phyloP scores from a whole-genome alignment of 1,140 invertebrate species.

The Meloidogyne exigua region DNA sequence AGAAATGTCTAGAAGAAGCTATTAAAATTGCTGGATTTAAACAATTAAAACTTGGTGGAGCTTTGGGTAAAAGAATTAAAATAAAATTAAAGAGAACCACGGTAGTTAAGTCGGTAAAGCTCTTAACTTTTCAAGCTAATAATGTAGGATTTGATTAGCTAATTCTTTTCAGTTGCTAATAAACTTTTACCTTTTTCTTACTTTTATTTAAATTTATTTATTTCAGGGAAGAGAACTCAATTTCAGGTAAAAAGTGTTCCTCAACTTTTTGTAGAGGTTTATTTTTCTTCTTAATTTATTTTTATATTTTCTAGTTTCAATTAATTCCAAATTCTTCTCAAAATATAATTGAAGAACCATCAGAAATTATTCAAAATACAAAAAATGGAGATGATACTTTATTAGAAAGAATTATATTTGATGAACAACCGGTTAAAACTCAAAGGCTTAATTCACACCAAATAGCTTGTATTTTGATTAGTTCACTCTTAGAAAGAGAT shows the following conservation, averaged over 20 bases:
- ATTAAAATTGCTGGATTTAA: constrained; percentile 21
- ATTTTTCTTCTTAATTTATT: constrained; percentile 10
- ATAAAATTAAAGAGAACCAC: too few relatives aligned
- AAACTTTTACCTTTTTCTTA: neutral
- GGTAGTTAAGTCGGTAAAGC: neutral
- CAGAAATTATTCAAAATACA: constrained; percentile 26
- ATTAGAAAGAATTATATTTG: constrained; percentile 24
- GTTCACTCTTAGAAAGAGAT: constrained; percentile 2
- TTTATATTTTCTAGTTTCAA: neutral
- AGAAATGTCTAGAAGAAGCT: constrained; percentile 20
- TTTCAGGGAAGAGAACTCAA: constrained; percentile 27
- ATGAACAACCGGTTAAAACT: neutral
- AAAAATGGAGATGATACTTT: constrained; percentile 33
- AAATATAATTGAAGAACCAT: neutral
- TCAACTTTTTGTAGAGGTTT: constrained; percentile 28
- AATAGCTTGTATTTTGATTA: constrained; percentile 17
- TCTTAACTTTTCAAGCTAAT: too few relatives aligned
- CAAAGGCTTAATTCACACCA: neutral
- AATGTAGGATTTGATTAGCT: too few relatives aligned
- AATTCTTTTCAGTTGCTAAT: too few relatives aligned
- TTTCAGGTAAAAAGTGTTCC: constrained; percentile 29
- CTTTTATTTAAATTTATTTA: too few relatives aligned
- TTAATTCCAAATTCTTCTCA: neutral
- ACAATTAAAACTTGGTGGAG: constrained; percentile 24
- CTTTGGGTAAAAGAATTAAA: constrained; percentile 10